A percentile compares a stretch with the other conserved stretches of the same genome.
phyloP scores from a whole-genome alignment of 2,888 invertebrate genomes.

The Latheticus oryzae region DNA sequence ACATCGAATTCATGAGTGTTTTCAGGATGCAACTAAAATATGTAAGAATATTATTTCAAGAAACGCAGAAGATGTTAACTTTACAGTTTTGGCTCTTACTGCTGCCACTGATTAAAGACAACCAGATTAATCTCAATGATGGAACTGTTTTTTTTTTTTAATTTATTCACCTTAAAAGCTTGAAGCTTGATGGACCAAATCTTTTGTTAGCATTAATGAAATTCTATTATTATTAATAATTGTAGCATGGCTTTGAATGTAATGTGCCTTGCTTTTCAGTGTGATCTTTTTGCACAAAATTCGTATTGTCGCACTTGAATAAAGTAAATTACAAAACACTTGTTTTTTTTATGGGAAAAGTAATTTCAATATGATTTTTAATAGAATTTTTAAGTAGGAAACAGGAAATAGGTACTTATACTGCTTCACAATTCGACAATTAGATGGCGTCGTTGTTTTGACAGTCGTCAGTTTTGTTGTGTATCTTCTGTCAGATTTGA shows the following conservation, averaged over 20 bases:
- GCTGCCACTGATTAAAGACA: slow-evolving; percentile 64
- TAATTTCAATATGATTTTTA: no score
- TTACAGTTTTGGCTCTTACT: slow-evolving; percentile 87
- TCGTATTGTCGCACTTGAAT: no score
- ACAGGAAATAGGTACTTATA: no score
- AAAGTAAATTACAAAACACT: not conserved
- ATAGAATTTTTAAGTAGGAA: no score
- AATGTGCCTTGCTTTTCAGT: slow-evolving; percentile 3
- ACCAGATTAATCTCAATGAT: no score
- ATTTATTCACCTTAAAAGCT: not conserved
- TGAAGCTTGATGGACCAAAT: not conserved
- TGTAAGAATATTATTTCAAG: slow-evolving; percentile 88
- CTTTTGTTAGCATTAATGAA: not conserved
- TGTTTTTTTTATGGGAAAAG: no score
- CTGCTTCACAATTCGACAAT: no score
- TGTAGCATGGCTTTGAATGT: no score
- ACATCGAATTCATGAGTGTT: slow-evolving; percentile 33
- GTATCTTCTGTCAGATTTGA: slow-evolving; percentile 8
- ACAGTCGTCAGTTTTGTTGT: no score
- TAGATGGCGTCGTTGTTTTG: no score
- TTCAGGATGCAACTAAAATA: slow-evolving; percentile 82
- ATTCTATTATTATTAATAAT: no score
- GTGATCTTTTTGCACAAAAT: no score
- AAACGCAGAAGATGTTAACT: slow-evolving; percentile 89
- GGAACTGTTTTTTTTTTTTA: not conserved